Percentiles rank a stretch among this genome's conserved stretches.
These are phyloP conservation scores for Cecropterus lyciades DNA, from an alignment of 1,140 invertebrate genomes.

Conservation along the genomic window DNA sequence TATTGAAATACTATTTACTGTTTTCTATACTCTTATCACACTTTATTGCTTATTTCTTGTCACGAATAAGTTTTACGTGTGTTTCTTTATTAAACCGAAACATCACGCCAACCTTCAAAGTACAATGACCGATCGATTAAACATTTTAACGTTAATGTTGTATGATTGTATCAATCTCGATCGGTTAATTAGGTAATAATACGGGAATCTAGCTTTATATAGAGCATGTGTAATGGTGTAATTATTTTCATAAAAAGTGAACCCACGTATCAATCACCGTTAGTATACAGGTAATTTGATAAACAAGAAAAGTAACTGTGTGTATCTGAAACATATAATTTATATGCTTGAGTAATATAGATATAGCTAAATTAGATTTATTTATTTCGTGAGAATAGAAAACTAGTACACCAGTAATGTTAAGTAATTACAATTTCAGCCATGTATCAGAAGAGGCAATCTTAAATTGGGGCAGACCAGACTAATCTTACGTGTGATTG, in stretches of 20 bases:
- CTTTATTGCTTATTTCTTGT: not conserved
- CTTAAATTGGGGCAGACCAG: not conserved
- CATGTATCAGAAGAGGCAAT: not conserved
- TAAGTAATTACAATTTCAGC: not conserved
- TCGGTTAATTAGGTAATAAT: not conserved
- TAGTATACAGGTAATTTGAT: too few species aligned
- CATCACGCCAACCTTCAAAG: constrained; percentile 7
- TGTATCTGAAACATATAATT: too few species aligned
- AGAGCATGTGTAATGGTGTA: too few species aligned
- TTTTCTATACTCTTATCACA: not conserved
- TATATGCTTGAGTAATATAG: too few species aligned
- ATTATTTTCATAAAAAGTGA: too few species aligned
- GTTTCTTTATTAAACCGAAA: constrained; percentile 1
- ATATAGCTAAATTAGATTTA: too few species aligned
- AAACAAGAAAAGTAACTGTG: too few species aligned
- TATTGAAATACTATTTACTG: not conserved
- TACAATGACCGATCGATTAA: not conserved
- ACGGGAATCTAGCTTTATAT: too few species aligned
- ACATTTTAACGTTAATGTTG: not conserved
- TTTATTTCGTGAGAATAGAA: not conserved
- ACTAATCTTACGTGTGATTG: not conserved
- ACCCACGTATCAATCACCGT: too few species aligned
- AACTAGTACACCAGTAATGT: not conserved
- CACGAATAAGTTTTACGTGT: not conserved
- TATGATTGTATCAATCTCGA: not conserved